These are phyloP conservation scores for Rotaria magnacalcarata DNA, from an alignment of 2,888 invertebrate species.

Conservation along the genomic window DNA sequence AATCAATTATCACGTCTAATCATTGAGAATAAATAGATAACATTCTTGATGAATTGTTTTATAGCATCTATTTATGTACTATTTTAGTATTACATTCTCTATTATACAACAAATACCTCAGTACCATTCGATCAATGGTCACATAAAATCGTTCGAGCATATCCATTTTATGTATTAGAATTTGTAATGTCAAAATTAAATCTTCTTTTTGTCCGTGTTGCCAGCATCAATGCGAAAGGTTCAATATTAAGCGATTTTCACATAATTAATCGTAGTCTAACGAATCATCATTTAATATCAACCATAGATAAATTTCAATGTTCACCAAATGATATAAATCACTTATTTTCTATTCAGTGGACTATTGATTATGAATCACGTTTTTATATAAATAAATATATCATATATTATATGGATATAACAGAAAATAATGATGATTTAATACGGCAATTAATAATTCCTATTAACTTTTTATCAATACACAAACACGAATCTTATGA, in stretches of 20 bases:
- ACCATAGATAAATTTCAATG: slow-evolving; percentile 24
- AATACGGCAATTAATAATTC: not conserved
- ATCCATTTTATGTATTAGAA: not conserved
- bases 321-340: not conserved
- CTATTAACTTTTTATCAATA: not conserved
- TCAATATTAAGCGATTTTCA: slow-evolving; percentile 18
- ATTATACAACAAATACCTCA: slow-evolving; percentile 28
- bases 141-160: not conserved
- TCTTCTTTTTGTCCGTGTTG: not conserved
- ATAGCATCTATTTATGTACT: not conserved
- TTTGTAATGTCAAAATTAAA: not conserved
- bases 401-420: slow-evolving; percentile 4
- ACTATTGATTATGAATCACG: slow-evolving; percentile 5
- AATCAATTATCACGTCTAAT: not conserved
- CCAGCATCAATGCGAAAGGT: slow-evolving; percentile 29
- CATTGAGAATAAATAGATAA: not conserved
- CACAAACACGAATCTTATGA: not conserved
- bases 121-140: not conserved
- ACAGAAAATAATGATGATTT: not conserved
- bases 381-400: slow-evolving; percentile 13
- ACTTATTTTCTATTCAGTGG: slow-evolving; percentile 9
- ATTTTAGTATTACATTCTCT: slow-evolving; percentile 3
- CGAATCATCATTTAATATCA: not conserved
- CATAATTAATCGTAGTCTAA: not conserved
- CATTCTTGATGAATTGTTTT: no score